Evolutionary conservation across 2,113 vertebrate genomes (phyloP).

Genomic region (Gambusia affinis): DNA sequence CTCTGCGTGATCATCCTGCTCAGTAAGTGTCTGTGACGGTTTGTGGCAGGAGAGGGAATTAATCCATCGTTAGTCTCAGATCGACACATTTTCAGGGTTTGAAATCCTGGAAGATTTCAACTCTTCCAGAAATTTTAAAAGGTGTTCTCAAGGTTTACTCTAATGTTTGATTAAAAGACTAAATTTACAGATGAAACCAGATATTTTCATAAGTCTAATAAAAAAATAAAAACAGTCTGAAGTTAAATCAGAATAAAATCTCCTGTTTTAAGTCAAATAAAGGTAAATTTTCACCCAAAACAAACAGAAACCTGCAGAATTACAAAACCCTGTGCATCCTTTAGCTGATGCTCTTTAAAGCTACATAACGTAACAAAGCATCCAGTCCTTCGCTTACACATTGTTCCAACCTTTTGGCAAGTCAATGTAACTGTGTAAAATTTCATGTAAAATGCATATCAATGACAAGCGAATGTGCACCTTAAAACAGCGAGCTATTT

Average conservation of each 20-base stretch:
- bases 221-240: too few species aligned
- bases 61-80: too few species aligned
- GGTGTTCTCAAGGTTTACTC: too few species aligned
- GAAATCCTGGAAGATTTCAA: too few species aligned
- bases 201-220: too few species aligned
- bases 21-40: slow-evolving; percentile 80
- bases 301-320: neutral
- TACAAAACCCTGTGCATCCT: neutral
- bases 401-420: neutral
- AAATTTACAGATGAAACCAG: too few species aligned
- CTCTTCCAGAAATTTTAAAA: too few species aligned
- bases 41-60: too few species aligned
- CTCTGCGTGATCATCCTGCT: slow-evolving; percentile 90
- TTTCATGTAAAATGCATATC: neutral
- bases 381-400: neutral
- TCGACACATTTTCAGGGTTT: too few species aligned
- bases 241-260: too few species aligned
- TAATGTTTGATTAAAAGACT: too few species aligned
- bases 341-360: neutral
- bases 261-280: too few species aligned
- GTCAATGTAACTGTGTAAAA: neutral
- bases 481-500: neutral
- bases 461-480: neutral
- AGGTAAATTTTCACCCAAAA: neutral
- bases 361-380: neutral